Conservation (phyloP, 2,888 invertebrate genomes). For the Meandrusa payeni region DNA sequence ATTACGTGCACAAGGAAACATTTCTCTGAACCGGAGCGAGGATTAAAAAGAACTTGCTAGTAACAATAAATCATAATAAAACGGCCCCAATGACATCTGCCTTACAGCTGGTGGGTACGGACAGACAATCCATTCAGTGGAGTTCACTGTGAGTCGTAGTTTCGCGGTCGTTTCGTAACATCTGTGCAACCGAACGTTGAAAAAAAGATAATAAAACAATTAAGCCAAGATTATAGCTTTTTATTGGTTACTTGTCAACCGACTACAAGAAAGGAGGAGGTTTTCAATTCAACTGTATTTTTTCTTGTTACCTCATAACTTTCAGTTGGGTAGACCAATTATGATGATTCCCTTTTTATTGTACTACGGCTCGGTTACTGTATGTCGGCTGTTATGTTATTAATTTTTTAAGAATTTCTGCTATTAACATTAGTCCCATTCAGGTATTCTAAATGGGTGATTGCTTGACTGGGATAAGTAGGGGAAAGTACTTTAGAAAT, state of each 20-base stretch:
- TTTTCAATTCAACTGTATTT: no score
- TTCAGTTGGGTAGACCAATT: no score
- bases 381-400: no score
- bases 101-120: conserved; percentile 25
- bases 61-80: conserved; percentile 33
- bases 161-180: conserved; percentile 18
- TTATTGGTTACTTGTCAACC: background rate
- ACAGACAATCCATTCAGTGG: conserved; percentile 24
- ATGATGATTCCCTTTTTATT: no score
- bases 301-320: no score
- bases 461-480: no score
- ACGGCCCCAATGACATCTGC: conserved; percentile 30
- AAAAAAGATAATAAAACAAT: conserved; percentile 17
- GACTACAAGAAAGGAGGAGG: no score
- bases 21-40: conserved; percentile 11
- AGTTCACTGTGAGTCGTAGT: conserved; percentile 21
- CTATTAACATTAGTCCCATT: no score
- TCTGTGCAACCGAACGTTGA: conserved; percentile 13
- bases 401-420: no score
- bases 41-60: conserved; percentile 18
- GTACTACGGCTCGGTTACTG: no score
- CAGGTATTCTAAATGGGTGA: no score
- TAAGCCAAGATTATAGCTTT: background rate
- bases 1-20: conserved; percentile 1
- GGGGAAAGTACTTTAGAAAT: no score